Evolutionary conservation across 2,888 invertebrate species (phyloP), one percentile per base, ranked within the genome.

Genomic region (Rotaria macrura): DNA sequence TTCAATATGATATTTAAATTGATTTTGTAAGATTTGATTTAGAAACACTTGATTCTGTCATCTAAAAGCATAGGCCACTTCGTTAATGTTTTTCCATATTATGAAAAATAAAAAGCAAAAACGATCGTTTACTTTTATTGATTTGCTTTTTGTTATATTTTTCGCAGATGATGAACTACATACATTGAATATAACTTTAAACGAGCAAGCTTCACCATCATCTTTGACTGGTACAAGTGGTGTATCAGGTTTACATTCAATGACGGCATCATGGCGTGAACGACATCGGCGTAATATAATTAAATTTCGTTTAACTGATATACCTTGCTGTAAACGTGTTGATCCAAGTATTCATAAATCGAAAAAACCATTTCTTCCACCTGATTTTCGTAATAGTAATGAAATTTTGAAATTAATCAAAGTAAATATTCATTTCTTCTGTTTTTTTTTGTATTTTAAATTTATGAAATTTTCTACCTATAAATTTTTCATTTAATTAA

Each of bases 351-450:
- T 43, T 25, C 25, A 79, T 43, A 23, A 43, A 79, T 43, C 79
- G 25, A 79, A 79, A 25, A 43, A n/a, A 40, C 79, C 79, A 43
- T 93, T 92, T 88, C 90, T 93, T 14, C 93, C 93, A 3, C 92
- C 93, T 1, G 92, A 92, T 87, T 92, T 92, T 89, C 91, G 92
- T 84, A 91, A 92, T 40, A 92, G 92, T 85, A 92, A 93, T 88
- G 92, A 92, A 87, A 93, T 93, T 88, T 91, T 92, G 83, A 92
- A 92, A 87, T 90, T 93, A 40, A 93, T 93, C 87, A 92, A 93
- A 92, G 93, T 93, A 89, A 89, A 87, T 10, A 34, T 17, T 3
- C 10, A 86, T 34, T n/a, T n/a, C n/a, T n/a, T n/a, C n/a, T n/a
- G n/a, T n/a, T n/a, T n/a, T n/a, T n/a, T n/a, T n/a, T n/a, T n/a